A percentile compares a stretch with the other conserved stretches of the same genome.
phyloP scores from a whole-genome alignment of 2,797 vertebrate species.

The Meda fulgida region DNA sequence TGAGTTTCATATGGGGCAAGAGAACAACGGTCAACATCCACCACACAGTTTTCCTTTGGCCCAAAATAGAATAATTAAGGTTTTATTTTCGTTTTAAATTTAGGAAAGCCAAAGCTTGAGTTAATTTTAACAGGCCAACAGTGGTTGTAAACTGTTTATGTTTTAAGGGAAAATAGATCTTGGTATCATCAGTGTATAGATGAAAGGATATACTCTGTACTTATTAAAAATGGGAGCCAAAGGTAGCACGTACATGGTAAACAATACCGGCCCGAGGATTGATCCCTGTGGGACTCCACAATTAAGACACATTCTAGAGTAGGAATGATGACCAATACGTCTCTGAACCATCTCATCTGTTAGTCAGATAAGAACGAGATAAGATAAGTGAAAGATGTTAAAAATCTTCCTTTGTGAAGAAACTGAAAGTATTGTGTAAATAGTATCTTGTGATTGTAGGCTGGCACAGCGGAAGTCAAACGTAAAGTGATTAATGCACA shows the following conservation, averaged over 20 bases:
- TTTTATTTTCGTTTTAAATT: neutral
- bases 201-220: neutral
- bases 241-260: too few relatives aligned
- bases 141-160: neutral
- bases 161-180: neutral
- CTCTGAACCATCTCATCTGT: too few relatives aligned
- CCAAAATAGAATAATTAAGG: neutral
- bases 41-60: neutral
- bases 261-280: too few relatives aligned
- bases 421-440: slow-evolving; percentile 26
- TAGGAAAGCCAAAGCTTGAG: neutral
- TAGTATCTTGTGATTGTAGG: slow-evolving; percentile 25
- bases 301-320: too few relatives aligned
- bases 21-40: neutral
- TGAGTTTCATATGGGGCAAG: neutral
- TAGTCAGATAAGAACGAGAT: too few relatives aligned
- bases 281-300: too few relatives aligned
- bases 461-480: slow-evolving; percentile 12
- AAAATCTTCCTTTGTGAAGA: neutral
- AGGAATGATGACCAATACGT: too few relatives aligned
- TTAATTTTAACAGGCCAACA: neutral
- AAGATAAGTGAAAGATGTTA: too few relatives aligned
- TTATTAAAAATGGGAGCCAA: neutral
- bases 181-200: neutral
- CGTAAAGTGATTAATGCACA: slow-evolving; percentile 24